Conservation (phyloP, 2,888 invertebrate species). For the Diarsia mendica region DNA sequence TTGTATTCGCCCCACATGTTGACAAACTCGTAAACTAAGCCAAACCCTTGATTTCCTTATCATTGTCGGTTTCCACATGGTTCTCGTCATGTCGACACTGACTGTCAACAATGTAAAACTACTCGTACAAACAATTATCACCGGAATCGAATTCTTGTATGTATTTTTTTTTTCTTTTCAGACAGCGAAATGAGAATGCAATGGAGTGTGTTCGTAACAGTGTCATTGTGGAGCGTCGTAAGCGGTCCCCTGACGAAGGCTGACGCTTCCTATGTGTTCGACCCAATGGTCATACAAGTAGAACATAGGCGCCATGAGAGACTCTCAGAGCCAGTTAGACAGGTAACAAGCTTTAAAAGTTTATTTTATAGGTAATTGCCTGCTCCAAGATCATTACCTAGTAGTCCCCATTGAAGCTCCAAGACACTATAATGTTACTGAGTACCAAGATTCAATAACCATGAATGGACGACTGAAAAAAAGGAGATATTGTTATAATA, state of each 20-base stretch:
- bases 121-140: too few relatives aligned
- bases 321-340: conserved; percentile 49
- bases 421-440: neutral
- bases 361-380: neutral
- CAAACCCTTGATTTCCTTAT: conserved; percentile 8
- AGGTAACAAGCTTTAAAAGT: conserved; percentile 41
- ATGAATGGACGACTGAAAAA: neutral
- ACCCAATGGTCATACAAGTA: conserved; percentile 61
- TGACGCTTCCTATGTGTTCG: conserved; percentile 39
- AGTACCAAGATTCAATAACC: neutral
- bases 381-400: neutral
- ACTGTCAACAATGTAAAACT: conserved; percentile 2
- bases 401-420: neutral
- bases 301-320: conserved; percentile 39
- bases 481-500: neutral
- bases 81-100: neutral
- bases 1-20: neutral
- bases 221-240: conserved; percentile 48
- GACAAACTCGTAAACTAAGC: neutral
- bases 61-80: neutral
- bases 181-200: conserved; percentile 46
- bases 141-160: neutral
- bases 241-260: conserved; percentile 32
- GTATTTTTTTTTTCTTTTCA: conserved; percentile 21
- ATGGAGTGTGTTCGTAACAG: conserved; percentile 40